Conservation (phyloP, 2,888 invertebrate genomes). For the Anticlea derivata region DNA sequence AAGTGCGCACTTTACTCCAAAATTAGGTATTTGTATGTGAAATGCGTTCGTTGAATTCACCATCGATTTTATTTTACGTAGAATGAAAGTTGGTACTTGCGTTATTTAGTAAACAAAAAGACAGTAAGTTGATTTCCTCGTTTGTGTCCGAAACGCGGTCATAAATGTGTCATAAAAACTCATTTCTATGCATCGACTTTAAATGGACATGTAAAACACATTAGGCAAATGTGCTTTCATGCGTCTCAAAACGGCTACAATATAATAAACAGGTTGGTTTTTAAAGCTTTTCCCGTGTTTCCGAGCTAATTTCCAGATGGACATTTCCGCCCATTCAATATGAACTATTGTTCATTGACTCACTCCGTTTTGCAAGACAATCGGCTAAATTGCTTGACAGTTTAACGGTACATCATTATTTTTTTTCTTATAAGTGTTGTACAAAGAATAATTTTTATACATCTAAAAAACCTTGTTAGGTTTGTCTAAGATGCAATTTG, state of each 20-base stretch:
- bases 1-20: slow-evolving; percentile 81
- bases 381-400: slow-evolving; percentile 68
- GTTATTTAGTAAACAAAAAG: slow-evolving; percentile 17
- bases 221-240: slow-evolving; percentile 62
- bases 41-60: slow-evolving; percentile 80
- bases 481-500: no score
- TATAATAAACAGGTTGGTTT: slow-evolving; percentile 73
- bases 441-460: no score
- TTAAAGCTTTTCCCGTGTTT: slow-evolving; percentile 82
- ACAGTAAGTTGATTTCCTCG: not conserved
- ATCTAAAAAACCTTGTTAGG: no score
- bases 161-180: slow-evolving; percentile 24
- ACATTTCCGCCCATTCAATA: slow-evolving; percentile 83
- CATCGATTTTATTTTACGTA: slow-evolving; percentile 71
- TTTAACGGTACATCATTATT: slow-evolving; percentile 73
- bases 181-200: slow-evolving; percentile 26
- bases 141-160: slow-evolving; percentile 10
- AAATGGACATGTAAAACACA: slow-evolving; percentile 66
- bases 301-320: slow-evolving; percentile 77
- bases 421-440: no score
- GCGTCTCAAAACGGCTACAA: slow-evolving; percentile 68
- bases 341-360: slow-evolving; percentile 81
- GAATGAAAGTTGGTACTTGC: slow-evolving; percentile 25
- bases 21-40: slow-evolving; percentile 84
- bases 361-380: slow-evolving; percentile 74